Evolutionary conservation across 1,140 invertebrate species (phyloP).

Genomic region (Dendrolimus punctatus): DNA sequence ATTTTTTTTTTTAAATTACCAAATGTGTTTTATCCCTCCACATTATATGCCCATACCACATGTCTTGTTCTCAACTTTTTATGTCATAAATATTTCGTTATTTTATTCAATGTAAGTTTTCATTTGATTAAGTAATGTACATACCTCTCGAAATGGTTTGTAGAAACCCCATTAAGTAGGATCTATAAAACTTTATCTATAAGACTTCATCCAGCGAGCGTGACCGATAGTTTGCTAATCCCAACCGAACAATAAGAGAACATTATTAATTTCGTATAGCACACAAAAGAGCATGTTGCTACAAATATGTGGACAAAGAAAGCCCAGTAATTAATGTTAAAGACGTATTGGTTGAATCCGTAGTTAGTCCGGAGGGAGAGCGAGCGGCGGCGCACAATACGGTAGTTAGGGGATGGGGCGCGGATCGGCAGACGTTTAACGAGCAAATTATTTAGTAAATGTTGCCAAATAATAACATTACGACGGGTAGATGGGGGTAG

Average conservation of each 20-base stretch:
- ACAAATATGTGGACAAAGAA: constrained; percentile 56
- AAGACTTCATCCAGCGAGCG: constrained; percentile 32
- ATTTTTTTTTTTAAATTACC: no score
- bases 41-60: no score
- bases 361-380: constrained; percentile 40
- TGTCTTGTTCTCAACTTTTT: no score
- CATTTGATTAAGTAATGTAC: no score
- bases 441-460: constrained; percentile 71
- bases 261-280: constrained; percentile 59
- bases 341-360: constrained; percentile 45
- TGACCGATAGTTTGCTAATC: constrained; percentile 48
- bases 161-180: no score
- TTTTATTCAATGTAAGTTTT: no score
- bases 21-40: no score
- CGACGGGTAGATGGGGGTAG: constrained; percentile 19
- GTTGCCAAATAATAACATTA: constrained; percentile 70
- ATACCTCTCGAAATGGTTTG: no score
- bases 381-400: constrained; percentile 41
- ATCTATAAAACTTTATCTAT: constrained; percentile 13
- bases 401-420: constrained; percentile 48
- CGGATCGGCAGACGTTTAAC: constrained; percentile 60
- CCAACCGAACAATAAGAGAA: constrained; percentile 30
- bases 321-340: constrained; percentile 55
- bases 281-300: constrained; percentile 61
- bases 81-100: no score